Evolutionary conservation across 2,888 invertebrate species (phyloP).

Genomic region (Latheticus oryzae): DNA sequence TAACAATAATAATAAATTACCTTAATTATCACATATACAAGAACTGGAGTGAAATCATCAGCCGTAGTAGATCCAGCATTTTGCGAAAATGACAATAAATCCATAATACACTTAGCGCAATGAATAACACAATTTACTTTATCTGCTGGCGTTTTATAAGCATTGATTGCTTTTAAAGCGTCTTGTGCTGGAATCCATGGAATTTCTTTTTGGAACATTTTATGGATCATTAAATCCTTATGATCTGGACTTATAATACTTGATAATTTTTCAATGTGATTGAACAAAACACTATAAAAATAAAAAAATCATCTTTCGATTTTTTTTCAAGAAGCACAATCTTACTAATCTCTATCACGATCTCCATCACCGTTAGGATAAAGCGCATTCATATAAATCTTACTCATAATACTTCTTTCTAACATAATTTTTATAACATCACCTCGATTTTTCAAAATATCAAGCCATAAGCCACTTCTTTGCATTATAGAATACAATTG

Average conservation of each 20-base stretch:
- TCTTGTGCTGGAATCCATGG: slow-evolving; percentile 97
- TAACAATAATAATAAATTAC: slow-evolving; percentile 66
- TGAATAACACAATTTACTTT: slow-evolving; percentile 83
- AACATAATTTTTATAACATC: slow-evolving; percentile 84
- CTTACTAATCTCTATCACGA: slow-evolving; percentile 88
- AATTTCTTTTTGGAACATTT: slow-evolving; percentile 88
- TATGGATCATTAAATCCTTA: slow-evolving; percentile 83
- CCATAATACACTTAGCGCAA: slow-evolving; percentile 94
- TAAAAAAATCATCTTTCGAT: slow-evolving; percentile 20
- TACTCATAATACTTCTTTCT: slow-evolving; percentile 90
- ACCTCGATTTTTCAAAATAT: slow-evolving; percentile 77
- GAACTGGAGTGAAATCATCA: slow-evolving; percentile 96
- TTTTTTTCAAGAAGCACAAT: slow-evolving; percentile 45
- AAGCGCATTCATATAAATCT: slow-evolving; percentile 91
- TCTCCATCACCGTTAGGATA: slow-evolving; percentile 98
- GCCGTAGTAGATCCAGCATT: slow-evolving; percentile 84
- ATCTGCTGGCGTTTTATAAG: slow-evolving; percentile 90
- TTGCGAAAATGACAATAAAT: slow-evolving; percentile 88
- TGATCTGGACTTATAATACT: slow-evolving; percentile 81
- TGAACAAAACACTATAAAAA: slow-evolving; percentile 81
- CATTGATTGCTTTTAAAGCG: slow-evolving; percentile 87
- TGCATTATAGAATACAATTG: slow-evolving; percentile 77
- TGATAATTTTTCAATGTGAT: slow-evolving; percentile 88
- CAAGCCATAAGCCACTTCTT: slow-evolving; percentile 79
- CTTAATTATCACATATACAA: slow-evolving; percentile 96